Conservation (phyloP, 2,888 invertebrate species). For the Catocala fraxini region DNA sequence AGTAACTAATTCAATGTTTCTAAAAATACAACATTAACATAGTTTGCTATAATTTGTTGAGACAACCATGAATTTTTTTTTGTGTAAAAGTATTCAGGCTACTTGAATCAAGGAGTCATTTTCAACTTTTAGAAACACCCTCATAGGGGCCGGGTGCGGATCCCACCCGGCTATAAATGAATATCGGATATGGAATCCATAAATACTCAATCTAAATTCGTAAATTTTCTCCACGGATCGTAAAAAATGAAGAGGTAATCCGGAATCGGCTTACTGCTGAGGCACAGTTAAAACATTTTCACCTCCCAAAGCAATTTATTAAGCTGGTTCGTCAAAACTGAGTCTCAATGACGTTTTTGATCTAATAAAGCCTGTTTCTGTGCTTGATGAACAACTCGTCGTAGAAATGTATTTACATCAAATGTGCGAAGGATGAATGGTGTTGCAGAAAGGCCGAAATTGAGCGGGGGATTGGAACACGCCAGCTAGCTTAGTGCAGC, state of each 20-base stretch:
- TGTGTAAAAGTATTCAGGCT: conserved; percentile 29
- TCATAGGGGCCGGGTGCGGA: conserved; percentile 61
- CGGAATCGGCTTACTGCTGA: conserved; percentile 71
- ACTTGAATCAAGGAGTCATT: conserved; percentile 58
- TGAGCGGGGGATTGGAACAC: conserved; percentile 81
- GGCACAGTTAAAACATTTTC: conserved; percentile 69
- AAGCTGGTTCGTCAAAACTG: conserved; percentile 39
- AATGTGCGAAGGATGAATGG: conserved; percentile 70
- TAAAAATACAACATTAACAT: neutral
- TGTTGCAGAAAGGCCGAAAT: conserved; percentile 80
- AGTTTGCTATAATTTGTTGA: neutral
- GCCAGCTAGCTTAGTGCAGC: conserved; percentile 86
- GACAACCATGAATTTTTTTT: neutral
- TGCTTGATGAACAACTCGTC: conserved; percentile 43
- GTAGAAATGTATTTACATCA: conserved; percentile 58
- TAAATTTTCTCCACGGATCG: conserved; percentile 73
- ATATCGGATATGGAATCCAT: conserved; percentile 79
- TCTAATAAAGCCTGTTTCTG: conserved; percentile 9
- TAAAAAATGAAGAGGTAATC: conserved; percentile 76
- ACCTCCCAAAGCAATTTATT: conserved; percentile 60
- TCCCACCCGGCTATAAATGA: conserved; percentile 73
- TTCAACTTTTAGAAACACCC: conserved; percentile 61
- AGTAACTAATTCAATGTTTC: neutral
- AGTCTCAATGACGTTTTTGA: conserved; percentile 16
- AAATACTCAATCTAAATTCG: conserved; percentile 82